phyloP scores from a whole-genome alignment of 2,113 vertebrate species.

The Cyanoderma ruficeps region DNA sequence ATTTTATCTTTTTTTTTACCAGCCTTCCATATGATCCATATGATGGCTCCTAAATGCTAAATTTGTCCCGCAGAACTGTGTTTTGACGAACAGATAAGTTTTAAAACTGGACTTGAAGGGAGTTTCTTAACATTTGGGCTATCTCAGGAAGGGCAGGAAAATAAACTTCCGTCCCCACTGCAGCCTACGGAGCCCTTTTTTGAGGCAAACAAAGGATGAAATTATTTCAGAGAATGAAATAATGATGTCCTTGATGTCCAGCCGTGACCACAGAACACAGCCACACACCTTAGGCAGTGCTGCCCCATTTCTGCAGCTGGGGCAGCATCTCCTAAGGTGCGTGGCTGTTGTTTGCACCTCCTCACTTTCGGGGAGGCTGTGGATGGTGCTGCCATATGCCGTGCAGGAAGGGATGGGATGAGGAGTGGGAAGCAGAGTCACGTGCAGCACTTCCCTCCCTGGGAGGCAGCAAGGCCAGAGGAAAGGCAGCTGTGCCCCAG shows the following conservation, averaged over 20 bases:
- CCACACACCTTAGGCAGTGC: fast-evolving
- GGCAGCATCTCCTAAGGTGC: too few relatives aligned
- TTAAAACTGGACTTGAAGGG: constrained; percentile 23
- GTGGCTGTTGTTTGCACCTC: not conserved
- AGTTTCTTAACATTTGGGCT: constrained; percentile 33
- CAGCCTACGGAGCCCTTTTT: not conserved
- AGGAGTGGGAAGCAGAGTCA: not conserved
- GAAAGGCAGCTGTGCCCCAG: not conserved
- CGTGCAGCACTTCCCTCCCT: not conserved
- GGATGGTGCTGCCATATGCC: fast-evolving
- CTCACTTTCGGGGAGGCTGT: not conserved
- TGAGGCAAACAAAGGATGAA: not conserved
- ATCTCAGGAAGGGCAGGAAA: constrained; percentile 47
- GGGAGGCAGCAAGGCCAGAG: fast-evolving
- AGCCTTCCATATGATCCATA: constrained; percentile 63
- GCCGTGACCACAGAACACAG: not conserved
- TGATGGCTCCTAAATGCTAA: constrained; percentile 51
- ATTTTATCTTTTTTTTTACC: not conserved
- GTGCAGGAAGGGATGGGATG: not conserved
- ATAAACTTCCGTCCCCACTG: constrained; percentile 7
- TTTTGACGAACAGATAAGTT: constrained; percentile 43
- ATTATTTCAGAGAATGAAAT: not conserved
- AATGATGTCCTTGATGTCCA: not conserved
- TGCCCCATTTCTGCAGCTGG: not conserved
- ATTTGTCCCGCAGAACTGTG: not conserved